Conservation (phyloP, 2,797 vertebrate species). For the Rhadinocentrus ornatus region DNA sequence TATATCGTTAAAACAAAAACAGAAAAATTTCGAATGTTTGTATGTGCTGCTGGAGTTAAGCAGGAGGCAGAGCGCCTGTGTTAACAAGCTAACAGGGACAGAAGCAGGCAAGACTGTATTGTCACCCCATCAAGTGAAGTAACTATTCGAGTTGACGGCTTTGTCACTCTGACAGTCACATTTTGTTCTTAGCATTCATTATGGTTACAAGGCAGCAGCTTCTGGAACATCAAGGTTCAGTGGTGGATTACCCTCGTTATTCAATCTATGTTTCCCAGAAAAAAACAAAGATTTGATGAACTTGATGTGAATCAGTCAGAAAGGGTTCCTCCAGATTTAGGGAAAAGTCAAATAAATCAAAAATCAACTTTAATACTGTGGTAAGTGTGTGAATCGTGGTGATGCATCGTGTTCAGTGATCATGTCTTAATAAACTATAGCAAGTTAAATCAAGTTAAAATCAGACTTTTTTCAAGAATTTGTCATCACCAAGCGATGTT, state of each 20-base stretch:
- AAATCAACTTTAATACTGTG: no score
- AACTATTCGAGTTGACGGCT: conserved; percentile 54
- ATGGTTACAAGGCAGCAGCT: conserved; percentile 35
- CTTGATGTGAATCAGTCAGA: conserved; percentile 1
- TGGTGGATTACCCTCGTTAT: conserved; percentile 20
- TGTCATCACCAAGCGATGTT: no score
- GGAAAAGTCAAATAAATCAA: background rate
- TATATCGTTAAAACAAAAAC: conserved; percentile 7
- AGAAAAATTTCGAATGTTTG: conserved; percentile 12
- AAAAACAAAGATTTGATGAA: conserved; percentile 15
- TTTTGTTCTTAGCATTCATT: conserved; percentile 58
- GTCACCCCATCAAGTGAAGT: conserved; percentile 56
- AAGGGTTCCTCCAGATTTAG: conserved; percentile 8
- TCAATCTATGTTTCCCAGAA: conserved; percentile 6
- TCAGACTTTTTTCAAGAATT: background rate
- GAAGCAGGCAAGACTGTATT: conserved; percentile 41
- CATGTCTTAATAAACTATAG: background rate
- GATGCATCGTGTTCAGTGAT: background rate
- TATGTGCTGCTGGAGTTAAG: conserved; percentile 40
- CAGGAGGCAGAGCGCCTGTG: conserved; percentile 43
- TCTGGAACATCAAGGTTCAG: conserved; percentile 25
- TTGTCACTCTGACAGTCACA: conserved; percentile 65
- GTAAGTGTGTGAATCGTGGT: background rate
- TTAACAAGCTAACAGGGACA: conserved; percentile 58
- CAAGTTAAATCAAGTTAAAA: background rate